Base-by-base conservation (phyloP, 2,888 invertebrate species). In the Agrilus cyanescens region DNA sequence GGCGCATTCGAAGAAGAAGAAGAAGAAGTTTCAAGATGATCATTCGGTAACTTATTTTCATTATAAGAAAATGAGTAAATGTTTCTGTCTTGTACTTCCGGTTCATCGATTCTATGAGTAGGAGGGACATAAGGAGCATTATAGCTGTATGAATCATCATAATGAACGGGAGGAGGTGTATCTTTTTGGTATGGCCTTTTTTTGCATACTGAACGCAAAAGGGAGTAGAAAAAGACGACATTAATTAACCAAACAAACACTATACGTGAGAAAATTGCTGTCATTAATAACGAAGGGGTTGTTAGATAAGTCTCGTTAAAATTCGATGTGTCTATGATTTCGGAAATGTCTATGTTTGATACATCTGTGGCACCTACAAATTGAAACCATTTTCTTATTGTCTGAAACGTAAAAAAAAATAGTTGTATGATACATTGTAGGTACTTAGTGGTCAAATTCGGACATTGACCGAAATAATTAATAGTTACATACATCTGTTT, bases 401-500 rank as follows among this genome's bases (percentile, higher is more conserved):
- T 55, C 58, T 61, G 44, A 38, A 54, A 53, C 44, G 6, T 31
- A 39, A 34, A 39, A n/a, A 12, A 16, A 16, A n/a, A n/a, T n/a
- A n/a, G n/a, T n/a, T n/a, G n/a, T n/a, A n/a, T n/a, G n/a, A n/a
- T n/a, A n/a, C n/a, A n/a, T n/a, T n/a, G n/a, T n/a, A n/a, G n/a
- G n/a, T n/a, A n/a, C n/a, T n/a, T n/a, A n/a, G n/a, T n/a, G 4
- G 4, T 13, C 13, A 6, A 29, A 12, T n/a, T 12, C n/a, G 30
- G 12, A n/a, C 37, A 8, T 25, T n/a, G 12, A 25, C 18, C 8
- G 5, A 18, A 34, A 40, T 36, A 33, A 41, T 20, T 18, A 38
- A 47, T 32, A 12, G n/a, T n/a, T 32, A 53, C 59, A 56, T 60
- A 71, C 71, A 39, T 53, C 52, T 25, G 67, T 66, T 5, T 65